Evolutionary conservation across 30 jellyfish, hydroid and myxozoan species (phyloP), one percentile per base, ranked within the genome.

Genomic region (Turritopsis rubra): DNA sequence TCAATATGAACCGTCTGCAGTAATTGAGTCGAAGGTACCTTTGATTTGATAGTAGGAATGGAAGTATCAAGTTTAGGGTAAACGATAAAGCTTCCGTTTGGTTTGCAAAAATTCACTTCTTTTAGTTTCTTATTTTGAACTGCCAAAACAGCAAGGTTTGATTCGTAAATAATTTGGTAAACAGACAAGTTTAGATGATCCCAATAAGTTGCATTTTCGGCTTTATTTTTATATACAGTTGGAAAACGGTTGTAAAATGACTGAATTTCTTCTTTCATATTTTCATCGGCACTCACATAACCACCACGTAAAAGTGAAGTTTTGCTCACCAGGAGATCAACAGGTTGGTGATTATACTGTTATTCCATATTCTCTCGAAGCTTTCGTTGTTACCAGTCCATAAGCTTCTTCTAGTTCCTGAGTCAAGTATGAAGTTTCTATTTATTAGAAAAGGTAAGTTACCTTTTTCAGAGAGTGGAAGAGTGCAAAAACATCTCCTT

Each of bases 401-500:
- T 21, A 89, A 88, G 4, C 91, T 73, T 81, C 97, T 52, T 72
- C 97, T 71, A 26, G 97, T 75, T 85, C 85, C 97, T 30, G 85
- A 85, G 28, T 89, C 97, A 18, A 89, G 78, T 53, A 89, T 77
- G 66, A 89, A 89, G 52, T 82, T 81, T 29, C 97, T 95, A 71
- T 89, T 89, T 13, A 89, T 82, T 28, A 85, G 83, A 8, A 85
- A 65, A 25, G 95, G 95, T 65, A 89, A 74, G 71, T 84, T 70
- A 78, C 85, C 72, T 9, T 73, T 25, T 0, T 80, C 84, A 16
- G 88, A 85, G 13, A 89, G 80, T 3, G 97, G 97, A 24, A 89
- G 79, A 20, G 82, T 76, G 52, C 97, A 89, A 71, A 79, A 1
- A 85, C 95, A 18, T 53, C 76, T 26, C 89, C 96, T 25, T 79